Conservation (phyloP, 1,140 invertebrate genomes). For the Augochlora pura region DNA sequence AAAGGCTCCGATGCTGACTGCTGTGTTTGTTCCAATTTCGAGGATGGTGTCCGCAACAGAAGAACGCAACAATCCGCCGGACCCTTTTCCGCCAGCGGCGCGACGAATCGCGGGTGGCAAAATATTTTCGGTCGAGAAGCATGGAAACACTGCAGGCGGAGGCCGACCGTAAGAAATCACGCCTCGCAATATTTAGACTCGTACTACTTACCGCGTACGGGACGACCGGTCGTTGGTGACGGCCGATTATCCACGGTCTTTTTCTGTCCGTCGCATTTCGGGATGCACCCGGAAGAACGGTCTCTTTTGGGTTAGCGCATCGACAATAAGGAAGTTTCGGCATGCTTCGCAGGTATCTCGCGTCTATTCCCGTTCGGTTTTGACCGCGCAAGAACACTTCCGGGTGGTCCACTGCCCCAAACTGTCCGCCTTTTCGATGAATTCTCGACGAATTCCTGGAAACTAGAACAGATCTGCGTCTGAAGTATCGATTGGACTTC, state of each 20-base stretch:
- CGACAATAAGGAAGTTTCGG: constrained; percentile 37
- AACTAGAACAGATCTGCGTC: constrained; percentile 1
- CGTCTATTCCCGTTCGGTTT: neutral
- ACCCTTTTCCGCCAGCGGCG: constrained; percentile 34
- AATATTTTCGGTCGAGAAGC: constrained; percentile 57
- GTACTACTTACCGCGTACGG: constrained; percentile 45
- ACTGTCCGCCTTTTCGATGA: neutral
- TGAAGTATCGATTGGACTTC: too few relatives aligned
- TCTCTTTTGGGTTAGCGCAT: constrained; percentile 25
- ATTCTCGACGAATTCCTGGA: neutral
- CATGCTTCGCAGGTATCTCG: constrained; percentile 47
- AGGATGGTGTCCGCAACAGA: neutral
- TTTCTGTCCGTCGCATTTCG: neutral
- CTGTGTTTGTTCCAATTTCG: neutral
- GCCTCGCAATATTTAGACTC: constrained; percentile 49
- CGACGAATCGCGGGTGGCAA: constrained; percentile 54
- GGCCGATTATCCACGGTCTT: constrained; percentile 48
- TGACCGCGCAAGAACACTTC: constrained; percentile 6
- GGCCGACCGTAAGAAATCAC: constrained; percentile 34
- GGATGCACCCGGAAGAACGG: constrained; percentile 4
- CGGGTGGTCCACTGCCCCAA: constrained; percentile 38
- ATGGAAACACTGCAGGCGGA: neutral
- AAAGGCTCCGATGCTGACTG: neutral
- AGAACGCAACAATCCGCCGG: neutral
- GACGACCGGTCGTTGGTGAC: neutral